phyloP scores from a whole-genome alignment of 1,140 invertebrate species.

The Ganaspis sp. region DNA sequence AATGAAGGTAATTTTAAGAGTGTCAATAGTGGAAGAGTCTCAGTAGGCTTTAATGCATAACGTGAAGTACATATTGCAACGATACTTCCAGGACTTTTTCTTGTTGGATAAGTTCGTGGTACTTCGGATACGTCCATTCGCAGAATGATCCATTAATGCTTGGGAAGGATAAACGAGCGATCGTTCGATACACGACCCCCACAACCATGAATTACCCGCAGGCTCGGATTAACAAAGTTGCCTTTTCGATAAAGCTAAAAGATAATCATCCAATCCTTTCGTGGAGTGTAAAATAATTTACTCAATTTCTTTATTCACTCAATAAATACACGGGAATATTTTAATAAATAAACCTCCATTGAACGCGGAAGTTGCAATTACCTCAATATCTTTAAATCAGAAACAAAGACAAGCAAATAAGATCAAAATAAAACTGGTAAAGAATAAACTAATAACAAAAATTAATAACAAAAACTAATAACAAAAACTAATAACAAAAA shows the following conservation, averaged over 20 bases:
- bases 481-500: no score
- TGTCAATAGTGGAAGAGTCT: neutral
- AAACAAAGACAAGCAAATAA: no score
- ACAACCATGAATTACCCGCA: constrained; percentile 27
- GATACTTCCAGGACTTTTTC: constrained; percentile 28
- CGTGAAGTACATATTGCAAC: constrained; percentile 7
- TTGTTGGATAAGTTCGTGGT: constrained; percentile 23
- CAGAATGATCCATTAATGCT: constrained; percentile 31
- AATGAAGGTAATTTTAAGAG: neutral
- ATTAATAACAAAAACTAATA: no score
- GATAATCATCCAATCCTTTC: constrained; percentile 22
- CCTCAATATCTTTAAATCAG: no score
- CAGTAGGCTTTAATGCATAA: constrained; percentile 1
- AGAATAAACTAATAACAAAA: no score
- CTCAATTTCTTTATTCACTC: constrained; percentile 3
- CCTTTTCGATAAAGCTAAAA: constrained; percentile 19
- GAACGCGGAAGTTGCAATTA: neutral
- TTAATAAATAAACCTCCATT: neutral
- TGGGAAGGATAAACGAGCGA: constrained; percentile 26
- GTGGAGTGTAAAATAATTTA: constrained; percentile 19
- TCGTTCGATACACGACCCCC: constrained; percentile 26
- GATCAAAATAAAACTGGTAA: no score
- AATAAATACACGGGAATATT: constrained; percentile 5
- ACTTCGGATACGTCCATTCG: constrained; percentile 31
- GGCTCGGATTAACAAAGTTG: constrained; percentile 30